These are phyloP conservation scores for Poeciliopsis gracilis DNA, from an alignment of 2,797 vertebrate species.

Conservation along the genomic window DNA sequence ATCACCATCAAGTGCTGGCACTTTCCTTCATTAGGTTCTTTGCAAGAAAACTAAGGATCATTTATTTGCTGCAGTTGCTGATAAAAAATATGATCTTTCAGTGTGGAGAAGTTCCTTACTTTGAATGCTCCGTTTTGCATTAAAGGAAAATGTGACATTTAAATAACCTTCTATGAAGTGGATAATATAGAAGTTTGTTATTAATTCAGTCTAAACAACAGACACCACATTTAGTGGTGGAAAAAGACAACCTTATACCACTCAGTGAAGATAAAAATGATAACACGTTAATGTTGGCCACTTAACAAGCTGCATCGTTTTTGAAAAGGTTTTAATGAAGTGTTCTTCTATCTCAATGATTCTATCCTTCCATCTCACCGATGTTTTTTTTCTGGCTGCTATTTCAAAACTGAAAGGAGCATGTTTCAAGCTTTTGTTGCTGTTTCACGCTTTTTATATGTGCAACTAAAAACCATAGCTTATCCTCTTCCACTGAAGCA, in stretches of 20 bases:
- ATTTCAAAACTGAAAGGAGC: slow-evolving; percentile 65
- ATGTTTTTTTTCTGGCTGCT: slow-evolving; percentile 47
- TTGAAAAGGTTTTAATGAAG: neutral
- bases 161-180: neutral
- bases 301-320: slow-evolving; percentile 5
- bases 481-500: slow-evolving; percentile 76
- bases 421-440: slow-evolving; percentile 72
- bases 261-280: slow-evolving; percentile 2
- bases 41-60: slow-evolving; percentile 60
- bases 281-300: neutral
- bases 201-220: neutral
- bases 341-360: slow-evolving; percentile 15
- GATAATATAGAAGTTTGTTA: neutral
- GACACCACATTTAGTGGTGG: slow-evolving; percentile 3
- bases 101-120: slow-evolving; percentile 17
- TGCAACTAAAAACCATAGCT: slow-evolving; percentile 79
- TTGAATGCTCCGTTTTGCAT: slow-evolving; percentile 1
- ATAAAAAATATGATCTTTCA: slow-evolving; percentile 55
- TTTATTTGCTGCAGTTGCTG: slow-evolving; percentile 58
- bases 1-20: slow-evolving; percentile 69
- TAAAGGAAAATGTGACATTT: slow-evolving; percentile 13
- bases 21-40: slow-evolving; percentile 70
- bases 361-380: slow-evolving; percentile 1
- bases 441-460: slow-evolving; percentile 76
- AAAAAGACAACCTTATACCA: neutral